A percentile compares a stretch with the other conserved stretches of the same genome.
Conservation (phyloP, 2,797 vertebrate species). For the Danio albolineatus region DNA sequence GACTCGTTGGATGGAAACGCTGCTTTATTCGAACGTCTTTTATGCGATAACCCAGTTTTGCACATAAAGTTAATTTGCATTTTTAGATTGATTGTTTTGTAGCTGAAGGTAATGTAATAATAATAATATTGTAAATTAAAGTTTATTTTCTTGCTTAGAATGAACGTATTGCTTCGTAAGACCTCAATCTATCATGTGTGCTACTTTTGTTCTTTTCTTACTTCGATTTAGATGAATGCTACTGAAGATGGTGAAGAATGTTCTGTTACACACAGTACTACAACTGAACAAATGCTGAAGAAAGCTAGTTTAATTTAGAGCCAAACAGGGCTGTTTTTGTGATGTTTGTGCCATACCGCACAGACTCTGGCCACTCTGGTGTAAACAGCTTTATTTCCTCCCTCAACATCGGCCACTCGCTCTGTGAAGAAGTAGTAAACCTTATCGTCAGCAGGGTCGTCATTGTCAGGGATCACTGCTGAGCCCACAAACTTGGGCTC, state of each 20-base stretch:
- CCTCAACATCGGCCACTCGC: slow-evolving; percentile 85
- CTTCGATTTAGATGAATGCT: neutral
- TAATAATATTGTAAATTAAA: too few species aligned
- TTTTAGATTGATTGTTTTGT: too few species aligned
- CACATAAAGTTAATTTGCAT: too few species aligned
- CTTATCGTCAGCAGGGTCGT: slow-evolving; percentile 94
- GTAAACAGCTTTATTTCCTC: slow-evolving; percentile 83
- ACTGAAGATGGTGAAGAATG: neutral
- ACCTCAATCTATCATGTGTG: too few species aligned
- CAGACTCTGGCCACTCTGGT: slow-evolving; percentile 90
- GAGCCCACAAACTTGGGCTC: slow-evolving; percentile 94
- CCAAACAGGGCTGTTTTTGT: neutral
- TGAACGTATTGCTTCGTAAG: too few species aligned
- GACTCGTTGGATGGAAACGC: too few species aligned
- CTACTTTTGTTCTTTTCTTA: too few species aligned
- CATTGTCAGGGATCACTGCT: slow-evolving; percentile 92
- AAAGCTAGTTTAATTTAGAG: neutral
- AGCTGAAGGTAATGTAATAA: too few species aligned
- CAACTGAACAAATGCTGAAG: neutral
- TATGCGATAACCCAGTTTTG: too few species aligned
- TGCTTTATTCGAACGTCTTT: too few species aligned
- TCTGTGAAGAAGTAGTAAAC: slow-evolving; percentile 98
- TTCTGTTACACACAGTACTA: neutral
- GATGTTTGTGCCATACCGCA: slow-evolving; percentile 78
- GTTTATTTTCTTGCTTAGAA: too few species aligned